phyloP scores from a whole-genome alignment of 2,113 vertebrate genomes.

The Cnemophilus loriae region DNA sequence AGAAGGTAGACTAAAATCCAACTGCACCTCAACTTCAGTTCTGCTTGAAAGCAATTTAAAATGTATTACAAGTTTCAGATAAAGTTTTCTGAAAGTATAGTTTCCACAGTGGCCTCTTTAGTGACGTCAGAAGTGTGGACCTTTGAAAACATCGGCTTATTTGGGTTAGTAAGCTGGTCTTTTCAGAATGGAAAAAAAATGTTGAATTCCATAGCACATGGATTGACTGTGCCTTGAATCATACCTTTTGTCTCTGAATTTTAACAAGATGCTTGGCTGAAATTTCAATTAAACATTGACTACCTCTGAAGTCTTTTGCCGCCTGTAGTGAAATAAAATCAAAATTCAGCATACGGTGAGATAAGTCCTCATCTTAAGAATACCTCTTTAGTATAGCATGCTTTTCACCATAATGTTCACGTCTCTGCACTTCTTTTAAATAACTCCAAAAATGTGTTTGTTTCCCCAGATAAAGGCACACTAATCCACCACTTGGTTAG shows the following conservation, averaged over 20 bases:
- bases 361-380: background rate
- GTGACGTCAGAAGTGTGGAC: background rate
- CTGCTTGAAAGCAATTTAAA: background rate
- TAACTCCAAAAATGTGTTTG: background rate
- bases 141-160: background rate
- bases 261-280: background rate
- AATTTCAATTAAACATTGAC: background rate
- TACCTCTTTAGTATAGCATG: background rate
- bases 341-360: background rate
- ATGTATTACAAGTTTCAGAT: background rate
- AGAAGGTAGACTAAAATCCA: background rate
- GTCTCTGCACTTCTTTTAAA: background rate
- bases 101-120: background rate
- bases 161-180: background rate
- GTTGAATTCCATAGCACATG: background rate
- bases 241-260: background rate
- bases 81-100: background rate
- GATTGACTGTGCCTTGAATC: background rate
- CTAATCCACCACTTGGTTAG: background rate
- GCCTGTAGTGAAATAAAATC: constrained; percentile 28
- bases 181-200: background rate
- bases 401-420: background rate
- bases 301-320: background rate
- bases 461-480: background rate
- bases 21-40: background rate